These are phyloP conservation scores for Microctenopoma steveboyesi DNA, from an alignment of 2,797 vertebrate genomes.

Conservation along the genomic window DNA sequence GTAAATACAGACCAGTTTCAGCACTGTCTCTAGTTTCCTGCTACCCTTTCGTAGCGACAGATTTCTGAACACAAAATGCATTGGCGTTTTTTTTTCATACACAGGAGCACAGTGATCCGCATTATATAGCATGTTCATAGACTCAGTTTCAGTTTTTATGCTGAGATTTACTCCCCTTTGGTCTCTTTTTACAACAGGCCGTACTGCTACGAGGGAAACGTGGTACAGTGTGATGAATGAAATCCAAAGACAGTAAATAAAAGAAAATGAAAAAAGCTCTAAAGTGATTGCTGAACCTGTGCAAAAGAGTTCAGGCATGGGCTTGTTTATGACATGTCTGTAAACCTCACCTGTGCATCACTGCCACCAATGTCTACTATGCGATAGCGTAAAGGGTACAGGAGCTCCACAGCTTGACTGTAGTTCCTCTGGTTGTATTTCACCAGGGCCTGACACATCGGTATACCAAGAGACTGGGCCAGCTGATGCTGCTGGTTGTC, in stretches of 20 bases:
- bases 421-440: slow-evolving; percentile 89
- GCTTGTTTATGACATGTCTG: not conserved
- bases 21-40: not conserved
- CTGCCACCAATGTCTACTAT: slow-evolving; percentile 88
- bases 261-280: not conserved
- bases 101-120: slow-evolving; percentile 10
- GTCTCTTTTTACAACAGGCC: slow-evolving; percentile 33
- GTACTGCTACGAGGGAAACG: slow-evolving; percentile 34
- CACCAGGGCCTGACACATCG: slow-evolving; percentile 90
- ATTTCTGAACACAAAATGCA: slow-evolving; percentile 45
- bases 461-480: slow-evolving; percentile 83
- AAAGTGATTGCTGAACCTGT: not conserved
- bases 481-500: slow-evolving; percentile 87
- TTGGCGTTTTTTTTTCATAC: slow-evolving; percentile 74
- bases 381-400: slow-evolving; percentile 89
- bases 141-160: slow-evolving; percentile 14
- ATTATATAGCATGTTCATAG: slow-evolving; percentile 1
- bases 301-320: not conserved
- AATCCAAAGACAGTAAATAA: slow-evolving; percentile 3
- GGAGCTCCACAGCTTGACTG: slow-evolving; percentile 83
- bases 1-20: slow-evolving; percentile 33
- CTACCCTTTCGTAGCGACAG: slow-evolving; percentile 14
- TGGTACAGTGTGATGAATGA: slow-evolving; percentile 18
- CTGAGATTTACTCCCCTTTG: slow-evolving; percentile 40
- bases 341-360: slow-evolving; percentile 90